Evolutionary conservation across 2,113 vertebrate species (phyloP), one percentile per base, ranked within the genome.

Genomic region (Brienomyrus brachyistius): DNA sequence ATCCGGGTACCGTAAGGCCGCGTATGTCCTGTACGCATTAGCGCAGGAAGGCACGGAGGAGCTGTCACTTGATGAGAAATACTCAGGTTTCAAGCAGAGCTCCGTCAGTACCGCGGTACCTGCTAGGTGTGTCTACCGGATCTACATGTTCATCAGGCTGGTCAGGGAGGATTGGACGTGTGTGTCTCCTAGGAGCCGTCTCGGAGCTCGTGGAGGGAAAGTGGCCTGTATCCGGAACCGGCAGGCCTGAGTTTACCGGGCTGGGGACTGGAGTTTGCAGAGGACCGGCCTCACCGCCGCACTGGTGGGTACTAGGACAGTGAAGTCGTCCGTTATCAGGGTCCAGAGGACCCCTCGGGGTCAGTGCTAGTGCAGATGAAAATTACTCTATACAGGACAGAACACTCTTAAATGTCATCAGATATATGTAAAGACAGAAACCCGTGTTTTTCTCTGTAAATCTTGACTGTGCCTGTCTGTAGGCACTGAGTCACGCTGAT

Each of bases 1-100:
- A 47, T 94, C 50, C 91, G 93, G 94, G 94, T 94, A 50, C 27
- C 31, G 74, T 80, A 27, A 47, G 74, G 54, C 66, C 10, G 27
- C 31, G 1, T 56, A 10, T 5, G 56, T 3, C 56, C 56, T 56
- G 5, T 2, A 2, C 17, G 2, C 56, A 0, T 59, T 23, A 59
- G 56, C 8, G 56, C 21, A 7, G 54, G 21, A 23, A 59, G 48
- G 48, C 48, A 50, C 48, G 9, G 48, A 50, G 54, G 54, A 7
- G 54, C 56, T 3, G 56, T 62, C 21, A 70, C 40, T 43, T 27
- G 52, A 88, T 51, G 48, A 35, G 27, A 54, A 54, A 54, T 17
- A 10, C 43, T 27, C 66, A 82, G 77, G 31, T 31, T 27, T 31
- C 62, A 7, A 13, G 66, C 27, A 17, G 27, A 17, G 31, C 27